Evolutionary conservation across 2,797 vertebrate species (phyloP).

Genomic region (Tadarida brasiliensis): DNA sequence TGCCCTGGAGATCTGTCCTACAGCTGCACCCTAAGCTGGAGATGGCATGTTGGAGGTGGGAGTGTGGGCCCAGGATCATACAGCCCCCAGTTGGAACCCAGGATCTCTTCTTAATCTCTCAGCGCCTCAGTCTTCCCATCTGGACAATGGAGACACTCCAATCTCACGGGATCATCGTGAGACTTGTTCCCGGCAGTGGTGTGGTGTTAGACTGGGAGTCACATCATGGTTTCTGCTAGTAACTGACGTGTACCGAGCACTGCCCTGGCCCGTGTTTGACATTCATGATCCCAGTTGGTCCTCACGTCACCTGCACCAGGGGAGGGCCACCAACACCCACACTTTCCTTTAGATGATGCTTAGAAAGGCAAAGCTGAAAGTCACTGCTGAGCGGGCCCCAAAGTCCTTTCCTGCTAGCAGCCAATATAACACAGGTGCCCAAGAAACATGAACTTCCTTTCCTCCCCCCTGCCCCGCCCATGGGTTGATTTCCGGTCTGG

Average conservation of each 20-base stretch:
- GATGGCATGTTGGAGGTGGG: fast-evolving
- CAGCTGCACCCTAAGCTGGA: no score
- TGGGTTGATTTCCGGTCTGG: not conserved
- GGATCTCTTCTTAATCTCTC: not conserved
- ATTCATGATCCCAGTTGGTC: not conserved
- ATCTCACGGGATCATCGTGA: no score
- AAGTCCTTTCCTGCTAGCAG: not conserved
- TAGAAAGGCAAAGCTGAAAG: not conserved
- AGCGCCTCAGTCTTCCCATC: not conserved
- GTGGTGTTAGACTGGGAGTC: not conserved
- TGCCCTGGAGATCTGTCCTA: not conserved
- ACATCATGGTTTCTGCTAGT: not conserved
- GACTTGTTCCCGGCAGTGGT: not conserved
- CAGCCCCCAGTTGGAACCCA: not conserved
- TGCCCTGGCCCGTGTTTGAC: fast-evolving
- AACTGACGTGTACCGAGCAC: not conserved
- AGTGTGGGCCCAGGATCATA: not conserved
- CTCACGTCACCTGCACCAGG: not conserved
- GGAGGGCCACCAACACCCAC: not conserved
- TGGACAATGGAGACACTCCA: not conserved
- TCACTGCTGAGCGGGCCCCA: not conserved
- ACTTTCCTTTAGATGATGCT: not conserved
- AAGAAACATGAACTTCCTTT: not conserved
- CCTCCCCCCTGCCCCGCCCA: no score
- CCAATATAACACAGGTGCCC: fast-evolving